Conservation (phyloP, 2,113 vertebrate species). For the Acrocephalus kingi region DNA sequence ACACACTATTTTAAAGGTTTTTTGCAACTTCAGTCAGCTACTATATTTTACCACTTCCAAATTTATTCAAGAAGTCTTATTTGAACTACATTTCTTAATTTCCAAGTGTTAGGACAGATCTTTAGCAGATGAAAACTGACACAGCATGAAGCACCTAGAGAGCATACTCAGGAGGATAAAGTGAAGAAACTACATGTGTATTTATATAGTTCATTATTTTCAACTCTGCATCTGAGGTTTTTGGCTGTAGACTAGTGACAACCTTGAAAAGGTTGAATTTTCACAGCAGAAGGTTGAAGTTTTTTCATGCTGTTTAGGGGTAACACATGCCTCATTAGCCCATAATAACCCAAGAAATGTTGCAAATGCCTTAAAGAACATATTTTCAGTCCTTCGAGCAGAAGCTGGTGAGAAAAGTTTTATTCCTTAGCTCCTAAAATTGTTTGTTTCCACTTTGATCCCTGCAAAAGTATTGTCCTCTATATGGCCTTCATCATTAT, state of each 20-base stretch:
- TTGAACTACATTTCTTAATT: background rate
- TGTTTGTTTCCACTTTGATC: background rate
- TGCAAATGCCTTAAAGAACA: background rate
- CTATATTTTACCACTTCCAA: background rate
- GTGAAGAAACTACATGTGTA: background rate
- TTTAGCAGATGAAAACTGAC: background rate
- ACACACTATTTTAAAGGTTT: background rate
- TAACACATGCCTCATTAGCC: background rate
- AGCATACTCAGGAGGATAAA: background rate
- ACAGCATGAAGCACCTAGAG: background rate
- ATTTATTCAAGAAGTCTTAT: background rate
- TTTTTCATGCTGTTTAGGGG: background rate
- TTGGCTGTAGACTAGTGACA: background rate
- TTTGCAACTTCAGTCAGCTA: background rate
- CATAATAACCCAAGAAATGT: background rate
- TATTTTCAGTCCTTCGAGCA: background rate
- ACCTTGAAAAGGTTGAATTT: background rate
- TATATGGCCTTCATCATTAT: background rate
- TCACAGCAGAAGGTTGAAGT: background rate
- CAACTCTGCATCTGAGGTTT: background rate
- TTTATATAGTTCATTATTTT: background rate
- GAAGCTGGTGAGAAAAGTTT: background rate
- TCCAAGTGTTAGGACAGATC: background rate
- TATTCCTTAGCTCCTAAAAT: background rate
- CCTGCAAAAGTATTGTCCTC: background rate